A percentile compares a stretch with the other conserved stretches of the same genome.
phyloP scores from a whole-genome alignment of 2,888 invertebrate species.

The Tachina fera region DNA sequence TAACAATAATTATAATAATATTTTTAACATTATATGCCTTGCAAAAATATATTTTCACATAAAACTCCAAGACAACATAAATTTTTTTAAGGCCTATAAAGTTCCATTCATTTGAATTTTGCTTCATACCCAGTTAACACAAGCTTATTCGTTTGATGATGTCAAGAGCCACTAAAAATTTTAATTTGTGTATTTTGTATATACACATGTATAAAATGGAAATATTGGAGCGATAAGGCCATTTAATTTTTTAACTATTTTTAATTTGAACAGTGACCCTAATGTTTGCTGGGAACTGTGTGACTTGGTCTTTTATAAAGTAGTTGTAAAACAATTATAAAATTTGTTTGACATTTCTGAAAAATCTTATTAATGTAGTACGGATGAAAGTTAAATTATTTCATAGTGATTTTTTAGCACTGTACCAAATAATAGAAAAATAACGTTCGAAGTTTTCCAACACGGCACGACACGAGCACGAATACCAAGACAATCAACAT shows the following conservation, averaged over 20 bases:
- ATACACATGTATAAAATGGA: no score
- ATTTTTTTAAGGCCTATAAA: neutral
- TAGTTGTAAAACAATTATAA: constrained; percentile 41
- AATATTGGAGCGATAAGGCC: no score
- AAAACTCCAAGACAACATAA: constrained; percentile 2
- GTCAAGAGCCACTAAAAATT: no score
- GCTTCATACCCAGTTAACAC: neutral
- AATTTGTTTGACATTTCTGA: neutral
- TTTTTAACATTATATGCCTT: neutral
- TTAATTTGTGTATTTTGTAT: no score
- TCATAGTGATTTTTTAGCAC: no score
- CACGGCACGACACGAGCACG: no score
- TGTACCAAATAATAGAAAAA: no score
- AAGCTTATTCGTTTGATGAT: neutral
- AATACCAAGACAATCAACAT: no score
- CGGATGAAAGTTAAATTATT: neutral
- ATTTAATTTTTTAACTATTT: no score
- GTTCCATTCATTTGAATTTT: neutral
- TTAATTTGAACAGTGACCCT: neutral
- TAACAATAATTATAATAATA: neutral
- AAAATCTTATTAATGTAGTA: neutral
- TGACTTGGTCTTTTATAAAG: constrained; percentile 4
- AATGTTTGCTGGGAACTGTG: neutral
- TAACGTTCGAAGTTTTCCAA: no score
- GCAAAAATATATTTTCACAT: neutral